Evolutionary conservation across 2,113 vertebrate genomes (phyloP), one percentile per base, ranked within the genome.

Genomic region (Rhinogobius similis): DNA sequence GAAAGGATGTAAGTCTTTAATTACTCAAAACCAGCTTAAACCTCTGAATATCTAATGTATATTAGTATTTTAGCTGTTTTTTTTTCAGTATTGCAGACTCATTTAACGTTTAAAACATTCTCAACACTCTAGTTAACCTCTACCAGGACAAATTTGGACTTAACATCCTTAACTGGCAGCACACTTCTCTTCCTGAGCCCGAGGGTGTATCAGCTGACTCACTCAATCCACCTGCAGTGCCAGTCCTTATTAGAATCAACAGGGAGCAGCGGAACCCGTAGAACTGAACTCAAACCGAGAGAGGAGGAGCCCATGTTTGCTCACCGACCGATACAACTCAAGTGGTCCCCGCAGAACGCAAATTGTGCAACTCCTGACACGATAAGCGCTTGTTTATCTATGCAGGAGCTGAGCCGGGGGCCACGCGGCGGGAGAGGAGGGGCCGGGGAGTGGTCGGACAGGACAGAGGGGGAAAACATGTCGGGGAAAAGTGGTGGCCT

Each of bases 401-500:
- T 39, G 16, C 39, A 13, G 14, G 32, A 38, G 58, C 18, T 0
- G 82, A 56, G 81, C 0, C 67, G 56, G 13, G 1, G 23, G 53
- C 23, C 24, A 27, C 53, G 70, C 23, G 21, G 6, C 10, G 41
- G 14, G 3, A 24, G 29, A 10, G 62, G 4, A 16, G 32, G 62
- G 4, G 23, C 32, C 11, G 44, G 32, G 88, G 86, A 83, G 86
- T 38, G 76, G 70, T 77, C 63, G 75, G 77, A 74, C 78, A 67
- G 72, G 58, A 59, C 72, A 67, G 56, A 12, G 20, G 2, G 24
- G 23, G 5, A 58, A 16, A 10, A 2, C 4, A n/a, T n/a, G n/a
- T n/a, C n/a, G n/a, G n/a, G n/a, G n/a, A n/a, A n/a, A n/a, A n/a
- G n/a, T n/a, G n/a, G n/a, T n/a, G 0, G 2, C 20, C 48, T 52